These are phyloP conservation scores for Rhyzopertha dominica DNA, from an alignment of 1,140 invertebrate genomes.

Conservation along the genomic window DNA sequence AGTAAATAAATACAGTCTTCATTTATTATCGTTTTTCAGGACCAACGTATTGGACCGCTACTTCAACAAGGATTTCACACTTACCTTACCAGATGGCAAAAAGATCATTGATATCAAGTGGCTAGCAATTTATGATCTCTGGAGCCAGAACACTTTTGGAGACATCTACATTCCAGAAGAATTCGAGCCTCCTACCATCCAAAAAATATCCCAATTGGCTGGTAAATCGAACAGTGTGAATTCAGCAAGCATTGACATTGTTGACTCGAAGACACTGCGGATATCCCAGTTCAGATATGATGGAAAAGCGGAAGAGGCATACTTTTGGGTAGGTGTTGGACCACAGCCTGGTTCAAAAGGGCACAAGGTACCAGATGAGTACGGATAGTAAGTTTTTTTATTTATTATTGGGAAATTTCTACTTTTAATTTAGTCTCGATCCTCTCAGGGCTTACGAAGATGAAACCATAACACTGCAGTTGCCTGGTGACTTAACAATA, in stretches of 20 bases:
- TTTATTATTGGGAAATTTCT: constrained; percentile 8
- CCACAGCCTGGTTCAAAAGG: constrained; percentile 74
- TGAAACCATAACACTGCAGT: constrained; percentile 68
- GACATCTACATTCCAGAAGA: constrained; percentile 89
- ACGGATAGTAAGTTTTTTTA: constrained; percentile 76
- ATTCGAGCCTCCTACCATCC: constrained; percentile 78
- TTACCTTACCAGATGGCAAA: constrained; percentile 79
- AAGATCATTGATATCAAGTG: constrained; percentile 85
- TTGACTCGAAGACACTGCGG: constrained; percentile 76
- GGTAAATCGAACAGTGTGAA: constrained; percentile 62
- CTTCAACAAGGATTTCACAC: constrained; percentile 78
- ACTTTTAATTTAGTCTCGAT: constrained; percentile 56
- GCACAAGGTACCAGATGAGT: constrained; percentile 80
- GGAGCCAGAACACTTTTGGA: constrained; percentile 79
- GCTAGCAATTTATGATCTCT: constrained; percentile 85
- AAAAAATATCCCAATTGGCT: constrained; percentile 65
- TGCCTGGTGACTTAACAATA: constrained; percentile 79
- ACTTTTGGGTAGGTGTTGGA: constrained; percentile 85
- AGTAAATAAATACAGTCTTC: background rate
- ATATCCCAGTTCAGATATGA: constrained; percentile 75
- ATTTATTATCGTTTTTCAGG: constrained; percentile 49
- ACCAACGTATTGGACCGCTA: constrained; percentile 83
- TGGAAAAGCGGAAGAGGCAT: constrained; percentile 68
- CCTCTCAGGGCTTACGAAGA: constrained; percentile 64
- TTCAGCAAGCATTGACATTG: constrained; percentile 67